Percentiles rank a stretch among this genome's conserved stretches.
Conservation (phyloP, 2,797 vertebrate genomes). For the Sebastes taczanowskii region DNA sequence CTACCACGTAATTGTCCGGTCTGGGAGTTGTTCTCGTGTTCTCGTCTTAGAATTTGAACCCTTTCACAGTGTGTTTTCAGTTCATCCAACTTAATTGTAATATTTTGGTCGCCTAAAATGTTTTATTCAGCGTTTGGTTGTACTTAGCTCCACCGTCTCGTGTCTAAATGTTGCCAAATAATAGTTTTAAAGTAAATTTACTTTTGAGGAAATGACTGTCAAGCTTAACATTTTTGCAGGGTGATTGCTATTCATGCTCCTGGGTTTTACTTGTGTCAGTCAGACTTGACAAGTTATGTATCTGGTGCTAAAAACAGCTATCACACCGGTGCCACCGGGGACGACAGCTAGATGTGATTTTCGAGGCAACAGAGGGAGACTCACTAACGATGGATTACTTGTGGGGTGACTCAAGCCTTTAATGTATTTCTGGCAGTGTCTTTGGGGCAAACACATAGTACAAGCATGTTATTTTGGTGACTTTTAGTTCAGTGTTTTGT, state of each 20-base stretch:
- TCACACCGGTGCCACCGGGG: neutral
- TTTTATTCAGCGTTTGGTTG: no score
- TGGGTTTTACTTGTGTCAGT: neutral
- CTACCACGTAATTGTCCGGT: no score
- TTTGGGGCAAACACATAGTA: neutral
- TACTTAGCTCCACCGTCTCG: no score
- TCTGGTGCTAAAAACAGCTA: conserved; percentile 1
- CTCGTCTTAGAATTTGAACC: no score
- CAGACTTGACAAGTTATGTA: neutral
- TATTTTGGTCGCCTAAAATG: no score
- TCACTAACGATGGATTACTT: conserved; percentile 1
- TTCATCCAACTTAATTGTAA: no score
- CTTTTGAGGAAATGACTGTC: neutral
- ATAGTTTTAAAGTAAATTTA: neutral
- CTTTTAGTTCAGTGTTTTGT: neutral
- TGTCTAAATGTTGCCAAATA: neutral
- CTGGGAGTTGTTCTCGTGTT: no score
- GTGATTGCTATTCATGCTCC: neutral
- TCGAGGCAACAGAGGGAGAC: neutral
- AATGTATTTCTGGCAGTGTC: neutral
- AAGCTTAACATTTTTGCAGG: neutral
- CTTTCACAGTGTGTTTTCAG: no score
- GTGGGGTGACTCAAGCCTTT: conserved; percentile 6
- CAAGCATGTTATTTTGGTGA: neutral
- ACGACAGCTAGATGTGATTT: neutral